A percentile compares a stretch with the other conserved stretches of the same genome.
Evolutionary conservation across 1,140 invertebrate species (phyloP).

Genomic region (Habropoda laboriosa): DNA sequence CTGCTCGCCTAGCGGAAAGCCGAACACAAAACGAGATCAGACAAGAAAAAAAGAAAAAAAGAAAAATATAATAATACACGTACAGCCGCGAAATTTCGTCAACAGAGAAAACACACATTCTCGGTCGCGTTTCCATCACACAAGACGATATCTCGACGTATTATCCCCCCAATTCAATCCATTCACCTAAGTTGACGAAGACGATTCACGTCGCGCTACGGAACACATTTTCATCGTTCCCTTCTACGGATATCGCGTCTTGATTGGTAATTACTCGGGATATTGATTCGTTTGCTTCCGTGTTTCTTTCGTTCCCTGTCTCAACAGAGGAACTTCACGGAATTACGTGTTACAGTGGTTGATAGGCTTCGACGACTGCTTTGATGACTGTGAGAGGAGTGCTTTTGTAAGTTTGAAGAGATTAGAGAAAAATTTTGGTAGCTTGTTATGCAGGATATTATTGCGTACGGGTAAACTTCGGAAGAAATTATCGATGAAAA

Average conservation of each 20-base stretch:
- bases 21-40: conserved; percentile 34
- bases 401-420: background rate
- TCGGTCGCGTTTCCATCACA: background rate
- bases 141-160: conserved; percentile 18
- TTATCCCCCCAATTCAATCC: background rate
- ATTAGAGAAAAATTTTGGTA: background rate
- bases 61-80: too few species aligned
- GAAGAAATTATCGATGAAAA: too few species aligned
- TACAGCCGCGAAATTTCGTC: conserved; percentile 38
- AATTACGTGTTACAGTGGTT: background rate
- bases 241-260: rapidly evolving
- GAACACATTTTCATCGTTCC: too few species aligned
- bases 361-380: conserved; percentile 5
- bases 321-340: background rate
- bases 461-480: too few species aligned
- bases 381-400: background rate
- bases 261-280: background rate
- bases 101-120: conserved; percentile 27
- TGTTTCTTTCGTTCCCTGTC: too few species aligned
- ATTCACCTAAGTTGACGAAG: conserved; percentile 56
- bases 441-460: background rate
- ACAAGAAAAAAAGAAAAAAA: too few species aligned
- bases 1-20: conserved; percentile 79
- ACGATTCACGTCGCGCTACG: conserved; percentile 38
- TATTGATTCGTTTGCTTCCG: background rate